These are phyloP conservation scores for Polyploca ridens DNA, from an alignment of 2,888 invertebrate genomes.

Conservation along the genomic window DNA sequence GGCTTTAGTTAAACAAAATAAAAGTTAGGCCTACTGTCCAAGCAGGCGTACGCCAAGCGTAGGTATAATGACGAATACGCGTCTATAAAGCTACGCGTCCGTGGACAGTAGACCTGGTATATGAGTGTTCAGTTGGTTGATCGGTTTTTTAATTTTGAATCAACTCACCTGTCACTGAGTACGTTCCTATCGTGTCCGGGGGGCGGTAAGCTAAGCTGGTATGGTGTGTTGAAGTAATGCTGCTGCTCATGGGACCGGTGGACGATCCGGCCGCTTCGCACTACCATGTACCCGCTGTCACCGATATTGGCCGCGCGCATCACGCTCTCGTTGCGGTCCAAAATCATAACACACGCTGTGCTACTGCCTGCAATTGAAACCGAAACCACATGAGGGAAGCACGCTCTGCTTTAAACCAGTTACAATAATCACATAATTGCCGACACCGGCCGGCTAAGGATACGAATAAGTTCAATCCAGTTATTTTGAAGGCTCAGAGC, in stretches of 20 bases:
- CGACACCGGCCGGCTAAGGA: neutral
- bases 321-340: constrained; percentile 94
- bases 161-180: constrained; percentile 91
- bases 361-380: constrained; percentile 91
- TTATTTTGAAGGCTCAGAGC: too few relatives aligned
- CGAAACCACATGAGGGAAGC: too few relatives aligned
- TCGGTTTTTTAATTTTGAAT: neutral
- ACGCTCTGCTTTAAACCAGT: too few relatives aligned
- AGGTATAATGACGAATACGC: too few relatives aligned
- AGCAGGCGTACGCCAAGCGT: too few relatives aligned
- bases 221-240: constrained; percentile 99
- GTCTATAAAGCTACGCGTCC: too few relatives aligned
- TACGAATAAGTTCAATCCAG: neutral
- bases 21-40: too few relatives aligned
- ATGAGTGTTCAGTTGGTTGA: too few relatives aligned
- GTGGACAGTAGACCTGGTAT: too few relatives aligned
- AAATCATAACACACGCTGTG: constrained; percentile 97
- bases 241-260: constrained; percentile 98
- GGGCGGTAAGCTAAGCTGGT: constrained; percentile 97
- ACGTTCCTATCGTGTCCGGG: constrained; percentile 94
- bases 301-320: constrained; percentile 99
- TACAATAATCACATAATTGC: too few relatives aligned
- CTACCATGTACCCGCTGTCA: constrained; percentile 99
- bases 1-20: neutral
- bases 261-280: constrained; percentile 93